Evolutionary conservation across 1,140 invertebrate species (phyloP).

Genomic region (Drusus annulatus): DNA sequence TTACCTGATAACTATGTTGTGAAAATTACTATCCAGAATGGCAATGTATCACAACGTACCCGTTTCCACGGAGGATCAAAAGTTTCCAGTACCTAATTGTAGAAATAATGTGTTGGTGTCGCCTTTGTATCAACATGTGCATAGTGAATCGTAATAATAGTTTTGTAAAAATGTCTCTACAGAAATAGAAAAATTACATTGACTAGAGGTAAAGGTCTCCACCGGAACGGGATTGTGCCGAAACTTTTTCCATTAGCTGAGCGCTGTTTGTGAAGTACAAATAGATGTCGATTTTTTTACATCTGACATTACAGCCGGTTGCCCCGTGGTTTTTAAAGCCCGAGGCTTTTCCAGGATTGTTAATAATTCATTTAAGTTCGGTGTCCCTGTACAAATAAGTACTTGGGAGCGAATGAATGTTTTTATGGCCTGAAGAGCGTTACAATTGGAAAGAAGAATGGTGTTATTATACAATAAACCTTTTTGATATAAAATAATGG

Average conservation of each 20-base stretch:
- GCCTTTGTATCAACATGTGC: too few species aligned
- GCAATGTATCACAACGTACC: too few species aligned
- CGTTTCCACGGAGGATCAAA: too few species aligned
- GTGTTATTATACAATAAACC: too few species aligned
- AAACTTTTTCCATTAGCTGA: slow-evolving; percentile 52
- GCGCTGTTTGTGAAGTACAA: slow-evolving; percentile 45
- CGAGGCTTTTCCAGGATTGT: neutral
- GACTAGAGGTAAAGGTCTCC: slow-evolving; percentile 23
- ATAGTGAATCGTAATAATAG: too few species aligned
- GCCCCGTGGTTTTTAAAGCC: neutral
- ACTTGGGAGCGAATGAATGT: neutral
- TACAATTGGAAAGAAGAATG: too few species aligned
- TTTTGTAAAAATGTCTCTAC: slow-evolving; percentile 5
- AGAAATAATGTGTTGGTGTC: too few species aligned
- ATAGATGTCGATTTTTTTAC: slow-evolving; percentile 49
- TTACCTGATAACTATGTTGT: too few species aligned
- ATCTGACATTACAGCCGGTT: slow-evolving; percentile 6
- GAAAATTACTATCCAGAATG: too few species aligned
- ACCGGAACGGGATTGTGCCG: slow-evolving; percentile 39
- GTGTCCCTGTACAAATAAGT: slow-evolving; percentile 6
- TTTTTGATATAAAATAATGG: too few species aligned
- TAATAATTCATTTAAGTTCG: slow-evolving; percentile 8
- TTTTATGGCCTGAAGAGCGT: too few species aligned
- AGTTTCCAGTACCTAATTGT: too few species aligned
- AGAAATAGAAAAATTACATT: slow-evolving; percentile 39